phyloP scores from a whole-genome alignment of 2,797 vertebrate genomes.

The Etheostoma perlongum region DNA sequence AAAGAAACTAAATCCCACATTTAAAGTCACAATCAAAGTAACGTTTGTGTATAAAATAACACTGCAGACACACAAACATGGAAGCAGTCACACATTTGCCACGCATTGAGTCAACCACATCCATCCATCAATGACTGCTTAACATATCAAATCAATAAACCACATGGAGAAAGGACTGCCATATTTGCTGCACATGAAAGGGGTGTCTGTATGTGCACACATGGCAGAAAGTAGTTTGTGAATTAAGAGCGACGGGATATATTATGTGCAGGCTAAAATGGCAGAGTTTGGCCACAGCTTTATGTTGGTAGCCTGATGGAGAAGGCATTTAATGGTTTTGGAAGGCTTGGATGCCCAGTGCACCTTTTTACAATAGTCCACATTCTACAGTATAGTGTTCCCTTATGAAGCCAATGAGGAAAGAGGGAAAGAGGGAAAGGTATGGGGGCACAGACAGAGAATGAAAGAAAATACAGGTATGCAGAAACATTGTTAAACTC shows the following conservation, averaged over 20 bases:
- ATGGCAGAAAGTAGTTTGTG: constrained; percentile 31
- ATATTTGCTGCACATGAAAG: constrained; percentile 42
- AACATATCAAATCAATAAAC: constrained; percentile 79
- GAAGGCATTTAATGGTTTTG: constrained; percentile 71
- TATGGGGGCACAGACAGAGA: constrained; percentile 16
- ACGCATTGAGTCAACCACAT: constrained; percentile 53
- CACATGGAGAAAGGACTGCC: constrained; percentile 57
- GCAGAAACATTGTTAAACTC: constrained; percentile 61
- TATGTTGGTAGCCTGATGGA: constrained; percentile 60
- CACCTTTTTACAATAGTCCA: constrained; percentile 73
- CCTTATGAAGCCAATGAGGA: constrained; percentile 56
- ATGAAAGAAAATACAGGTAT: constrained; percentile 58
- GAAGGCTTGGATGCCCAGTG: constrained; percentile 68
- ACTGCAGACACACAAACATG: constrained; percentile 46
- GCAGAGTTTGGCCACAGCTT: constrained; percentile 52
- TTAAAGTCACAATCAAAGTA: constrained; percentile 52
- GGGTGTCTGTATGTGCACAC: constrained; percentile 26
- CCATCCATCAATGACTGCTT: constrained; percentile 71
- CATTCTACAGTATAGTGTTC: constrained; percentile 68
- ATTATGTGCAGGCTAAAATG: constrained; percentile 54
- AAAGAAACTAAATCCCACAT: constrained; percentile 43
- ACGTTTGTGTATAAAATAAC: constrained; percentile 45
- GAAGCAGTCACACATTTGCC: constrained; percentile 50
- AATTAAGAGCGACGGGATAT: constrained; percentile 60
- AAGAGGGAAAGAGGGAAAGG: constrained; percentile 6